Conservation (phyloP, 2,888 invertebrate species). For the Podabrus alpinus region DNA sequence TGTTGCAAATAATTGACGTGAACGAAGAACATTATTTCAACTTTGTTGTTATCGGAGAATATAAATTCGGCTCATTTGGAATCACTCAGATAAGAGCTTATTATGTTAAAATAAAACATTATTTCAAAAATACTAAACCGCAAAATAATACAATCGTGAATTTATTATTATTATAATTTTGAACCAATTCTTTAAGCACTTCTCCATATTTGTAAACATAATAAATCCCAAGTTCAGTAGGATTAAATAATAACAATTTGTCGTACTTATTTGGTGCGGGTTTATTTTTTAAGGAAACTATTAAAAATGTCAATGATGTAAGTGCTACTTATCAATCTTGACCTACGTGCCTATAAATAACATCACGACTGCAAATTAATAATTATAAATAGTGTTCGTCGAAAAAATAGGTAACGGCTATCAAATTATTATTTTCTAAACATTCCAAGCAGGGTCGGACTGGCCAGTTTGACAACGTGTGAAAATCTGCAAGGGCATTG, state of each 20-base stretch:
- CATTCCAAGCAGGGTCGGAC: too few relatives aligned
- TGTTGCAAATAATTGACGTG: background rate
- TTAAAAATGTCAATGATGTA: background rate
- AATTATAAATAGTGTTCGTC: background rate
- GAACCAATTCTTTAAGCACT: too few relatives aligned
- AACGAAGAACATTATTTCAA: background rate
- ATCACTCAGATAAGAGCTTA: background rate
- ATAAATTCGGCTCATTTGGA: background rate
- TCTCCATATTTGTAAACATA: too few relatives aligned
- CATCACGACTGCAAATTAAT: too few relatives aligned
- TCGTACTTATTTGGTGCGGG: background rate
- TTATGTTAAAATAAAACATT: background rate
- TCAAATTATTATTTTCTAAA: background rate
- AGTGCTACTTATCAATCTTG: background rate
- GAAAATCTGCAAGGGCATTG: too few relatives aligned
- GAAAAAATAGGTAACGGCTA: background rate
- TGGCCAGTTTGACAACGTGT: too few relatives aligned
- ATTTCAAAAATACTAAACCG: background rate
- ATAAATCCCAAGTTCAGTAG: background rate
- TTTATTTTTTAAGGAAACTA: background rate
- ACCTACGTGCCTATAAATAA: background rate
- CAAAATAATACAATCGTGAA: too few relatives aligned
- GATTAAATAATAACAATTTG: background rate
- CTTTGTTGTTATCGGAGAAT: background rate
- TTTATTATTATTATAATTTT: too few relatives aligned